Evolutionary conservation across 2,797 vertebrate species (phyloP).

Genomic region (Danionella dracula): DNA sequence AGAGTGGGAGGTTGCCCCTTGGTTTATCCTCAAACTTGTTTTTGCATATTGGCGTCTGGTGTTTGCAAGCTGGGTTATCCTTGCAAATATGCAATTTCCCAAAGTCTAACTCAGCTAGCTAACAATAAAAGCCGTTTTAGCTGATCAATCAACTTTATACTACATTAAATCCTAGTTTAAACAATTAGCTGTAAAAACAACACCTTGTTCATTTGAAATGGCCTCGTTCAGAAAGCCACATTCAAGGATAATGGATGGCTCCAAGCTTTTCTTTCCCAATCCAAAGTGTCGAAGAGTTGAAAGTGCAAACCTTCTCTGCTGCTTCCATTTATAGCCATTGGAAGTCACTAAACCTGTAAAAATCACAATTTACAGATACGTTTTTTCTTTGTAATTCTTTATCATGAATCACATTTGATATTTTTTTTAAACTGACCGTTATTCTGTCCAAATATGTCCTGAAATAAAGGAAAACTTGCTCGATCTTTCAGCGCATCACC

Average conservation of each 20-base stretch:
- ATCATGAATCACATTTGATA: neutral
- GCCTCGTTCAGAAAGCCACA: slow-evolving; percentile 53
- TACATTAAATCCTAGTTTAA: no score
- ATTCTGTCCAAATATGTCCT: neutral
- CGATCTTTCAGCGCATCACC: slow-evolving; percentile 54
- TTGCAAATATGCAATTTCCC: no score
- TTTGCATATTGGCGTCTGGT: no score
- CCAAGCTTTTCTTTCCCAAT: slow-evolving; percentile 54
- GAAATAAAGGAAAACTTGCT: slow-evolving; percentile 43
- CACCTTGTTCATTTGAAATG: slow-evolving; percentile 52
- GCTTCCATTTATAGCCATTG: slow-evolving; percentile 54
- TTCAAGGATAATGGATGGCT: slow-evolving; percentile 57
- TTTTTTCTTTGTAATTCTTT: neutral
- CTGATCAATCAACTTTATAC: no score
- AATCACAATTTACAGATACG: neutral
- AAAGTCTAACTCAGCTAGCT: no score
- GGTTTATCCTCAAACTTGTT: no score
- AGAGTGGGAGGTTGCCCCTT: no score
- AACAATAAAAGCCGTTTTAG: no score
- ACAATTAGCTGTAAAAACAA: no score
- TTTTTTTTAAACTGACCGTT: slow-evolving; percentile 36
- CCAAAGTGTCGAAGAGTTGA: slow-evolving; percentile 61
- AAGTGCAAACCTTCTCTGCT: slow-evolving; percentile 62
- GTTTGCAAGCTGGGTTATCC: no score
- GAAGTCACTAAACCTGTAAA: slow-evolving; percentile 52